phyloP scores from a whole-genome alignment of 2,888 invertebrate species.

The Ferdinandea cuprea region DNA sequence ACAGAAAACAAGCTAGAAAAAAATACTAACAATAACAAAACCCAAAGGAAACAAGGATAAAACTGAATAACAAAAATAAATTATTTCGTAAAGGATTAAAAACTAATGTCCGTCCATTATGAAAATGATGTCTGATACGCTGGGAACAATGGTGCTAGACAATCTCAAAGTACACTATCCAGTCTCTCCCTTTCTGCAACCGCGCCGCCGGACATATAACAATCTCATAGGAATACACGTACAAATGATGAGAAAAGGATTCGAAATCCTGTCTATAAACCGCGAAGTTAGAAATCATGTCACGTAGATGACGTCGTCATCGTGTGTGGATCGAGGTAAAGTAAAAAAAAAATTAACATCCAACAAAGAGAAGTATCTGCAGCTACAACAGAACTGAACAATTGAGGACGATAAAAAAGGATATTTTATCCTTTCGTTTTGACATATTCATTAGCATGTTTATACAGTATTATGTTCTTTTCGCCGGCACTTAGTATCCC shows the following conservation, averaged over 20 bases:
- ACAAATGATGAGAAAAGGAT: conserved; percentile 71
- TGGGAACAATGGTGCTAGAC: conserved; percentile 66
- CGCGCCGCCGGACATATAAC: conserved; percentile 69
- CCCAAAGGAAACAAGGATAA: conserved; percentile 52
- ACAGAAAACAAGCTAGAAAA: conserved; percentile 10
- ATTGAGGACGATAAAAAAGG: conserved; percentile 76
- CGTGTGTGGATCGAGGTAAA: conserved; percentile 47
- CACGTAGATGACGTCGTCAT: conserved; percentile 63
- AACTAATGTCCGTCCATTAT: conserved; percentile 74
- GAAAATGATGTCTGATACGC: conserved; percentile 72
- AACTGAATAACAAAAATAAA: conserved; percentile 63
- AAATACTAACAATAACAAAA: conserved; percentile 13
- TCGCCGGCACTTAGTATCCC: conserved; percentile 75
- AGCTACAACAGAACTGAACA: conserved; percentile 69
- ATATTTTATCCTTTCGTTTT: conserved; percentile 77
- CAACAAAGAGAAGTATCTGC: conserved; percentile 44
- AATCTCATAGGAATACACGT: conserved; percentile 47
- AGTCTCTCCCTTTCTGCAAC: conserved; percentile 50
- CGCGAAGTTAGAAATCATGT: conserved; percentile 75
- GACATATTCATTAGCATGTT: conserved; percentile 78
- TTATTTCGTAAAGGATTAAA: conserved; percentile 74
- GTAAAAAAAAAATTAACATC: conserved; percentile 20
- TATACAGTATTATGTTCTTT: conserved; percentile 77
- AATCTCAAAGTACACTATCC: conserved; percentile 60
- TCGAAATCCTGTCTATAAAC: conserved; percentile 71